A percentile compares a stretch with the other conserved stretches of the same genome.
phyloP scores from a whole-genome alignment of 2,113 vertebrate genomes.

The Natator depressus region DNA sequence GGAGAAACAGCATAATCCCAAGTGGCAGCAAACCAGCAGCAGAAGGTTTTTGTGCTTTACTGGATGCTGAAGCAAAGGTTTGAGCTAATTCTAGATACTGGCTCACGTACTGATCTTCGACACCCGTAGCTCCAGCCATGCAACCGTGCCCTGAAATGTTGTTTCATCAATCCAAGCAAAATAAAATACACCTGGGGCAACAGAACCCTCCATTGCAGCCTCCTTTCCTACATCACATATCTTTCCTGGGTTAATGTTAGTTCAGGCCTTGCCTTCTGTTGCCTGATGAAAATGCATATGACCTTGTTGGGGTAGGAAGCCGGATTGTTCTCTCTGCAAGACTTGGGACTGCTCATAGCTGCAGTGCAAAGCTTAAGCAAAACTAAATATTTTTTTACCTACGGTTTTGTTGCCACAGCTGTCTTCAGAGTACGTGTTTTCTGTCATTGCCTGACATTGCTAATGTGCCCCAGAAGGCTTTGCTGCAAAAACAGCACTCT shows the following conservation, averaged over 20 bases:
- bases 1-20: background rate
- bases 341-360: background rate
- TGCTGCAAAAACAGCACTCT: background rate
- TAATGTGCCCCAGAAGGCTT: background rate
- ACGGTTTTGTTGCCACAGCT: background rate
- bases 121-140: background rate
- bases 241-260: background rate
- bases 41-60: background rate
- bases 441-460: background rate
- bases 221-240: background rate
- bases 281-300: background rate
- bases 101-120: background rate
- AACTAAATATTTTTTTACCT: background rate
- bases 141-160: background rate
- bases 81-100: background rate
- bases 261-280: background rate
- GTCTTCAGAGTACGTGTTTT: background rate
- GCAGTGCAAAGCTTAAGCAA: background rate
- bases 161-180: background rate
- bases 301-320: background rate
- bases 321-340: background rate
- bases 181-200: background rate
- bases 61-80: conserved; percentile 60
- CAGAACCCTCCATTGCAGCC: background rate
- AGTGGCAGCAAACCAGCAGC: conserved; percentile 1